phyloP scores from a whole-genome alignment of 2,797 vertebrate species.

The Geotrypetes seraphini region DNA sequence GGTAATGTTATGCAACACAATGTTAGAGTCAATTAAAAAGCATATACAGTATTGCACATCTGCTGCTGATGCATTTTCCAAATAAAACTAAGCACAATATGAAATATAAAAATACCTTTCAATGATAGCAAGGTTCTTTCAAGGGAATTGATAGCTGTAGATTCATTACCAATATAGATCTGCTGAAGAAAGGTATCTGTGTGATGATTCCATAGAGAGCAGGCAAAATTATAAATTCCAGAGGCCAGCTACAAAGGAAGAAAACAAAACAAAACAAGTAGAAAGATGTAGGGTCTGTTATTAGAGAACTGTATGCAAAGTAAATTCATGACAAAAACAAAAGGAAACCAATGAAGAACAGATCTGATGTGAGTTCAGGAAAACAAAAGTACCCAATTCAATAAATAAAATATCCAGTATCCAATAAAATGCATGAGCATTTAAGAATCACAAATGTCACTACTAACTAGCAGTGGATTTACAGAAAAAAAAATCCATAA shows the following conservation, averaged over 20 bases:
- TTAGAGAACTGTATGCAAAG: background rate
- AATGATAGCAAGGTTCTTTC: constrained; percentile 86
- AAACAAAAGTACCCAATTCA: no score
- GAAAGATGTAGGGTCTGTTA: background rate
- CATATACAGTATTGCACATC: no score
- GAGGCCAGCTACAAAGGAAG: constrained; percentile 74
- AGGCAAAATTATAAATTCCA: constrained; percentile 88
- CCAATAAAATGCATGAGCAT: accelerated
- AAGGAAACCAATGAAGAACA: background rate
- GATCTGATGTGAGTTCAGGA: background rate
- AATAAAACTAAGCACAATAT: no score
- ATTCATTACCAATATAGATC: constrained; percentile 64
- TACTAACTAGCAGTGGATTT: background rate
- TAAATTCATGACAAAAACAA: background rate
- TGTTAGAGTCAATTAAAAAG: no score
- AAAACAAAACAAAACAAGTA: no score
- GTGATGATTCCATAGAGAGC: constrained; percentile 94
- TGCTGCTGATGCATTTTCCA: no score
- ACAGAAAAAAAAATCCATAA: no score
- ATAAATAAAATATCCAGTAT: background rate
- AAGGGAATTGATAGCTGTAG: constrained; percentile 70
- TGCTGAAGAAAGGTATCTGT: constrained; percentile 88
- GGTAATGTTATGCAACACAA: no score
- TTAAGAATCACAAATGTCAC: background rate
- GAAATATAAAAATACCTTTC: constrained; percentile 67